Percentiles rank a stretch among this genome's conserved stretches.
phyloP scores from a whole-genome alignment of 2,888 invertebrate genomes.

The Crepidodera aurea region DNA sequence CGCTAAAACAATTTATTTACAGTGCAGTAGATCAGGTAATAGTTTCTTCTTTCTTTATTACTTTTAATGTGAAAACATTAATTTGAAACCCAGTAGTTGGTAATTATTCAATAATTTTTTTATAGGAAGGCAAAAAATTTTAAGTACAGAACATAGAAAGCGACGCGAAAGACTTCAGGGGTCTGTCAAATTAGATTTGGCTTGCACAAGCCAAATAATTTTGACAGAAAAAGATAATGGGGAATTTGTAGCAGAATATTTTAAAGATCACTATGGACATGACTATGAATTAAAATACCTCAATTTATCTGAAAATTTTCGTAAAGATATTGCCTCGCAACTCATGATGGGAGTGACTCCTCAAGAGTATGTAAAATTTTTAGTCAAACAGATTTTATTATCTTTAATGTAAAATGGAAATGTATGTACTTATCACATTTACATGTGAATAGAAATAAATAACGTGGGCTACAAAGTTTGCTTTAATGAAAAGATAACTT shows the following conservation, averaged over 20 bases:
- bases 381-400: neutral
- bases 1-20: neutral
- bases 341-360: neutral
- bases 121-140: too few relatives aligned
- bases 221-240: neutral
- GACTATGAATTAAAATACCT: conserved; percentile 11
- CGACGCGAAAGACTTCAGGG: too few relatives aligned
- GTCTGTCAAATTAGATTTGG: neutral
- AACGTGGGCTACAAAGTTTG: too few relatives aligned
- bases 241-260: neutral
- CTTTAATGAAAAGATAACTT: too few relatives aligned
- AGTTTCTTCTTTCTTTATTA: too few relatives aligned
- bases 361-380: too few relatives aligned
- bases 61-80: neutral
- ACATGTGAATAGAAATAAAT: neutral
- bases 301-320: neutral
- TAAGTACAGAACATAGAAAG: too few relatives aligned
- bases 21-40: neutral
- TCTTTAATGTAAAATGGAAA: neutral
- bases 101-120: too few relatives aligned
- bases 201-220: conserved; percentile 9
- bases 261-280: conserved; percentile 6
- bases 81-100: too few relatives aligned
- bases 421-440: neutral
- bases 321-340: neutral